Evolutionary conservation across 2,113 vertebrate species (phyloP).

Genomic region (Symphodus melops): DNA sequence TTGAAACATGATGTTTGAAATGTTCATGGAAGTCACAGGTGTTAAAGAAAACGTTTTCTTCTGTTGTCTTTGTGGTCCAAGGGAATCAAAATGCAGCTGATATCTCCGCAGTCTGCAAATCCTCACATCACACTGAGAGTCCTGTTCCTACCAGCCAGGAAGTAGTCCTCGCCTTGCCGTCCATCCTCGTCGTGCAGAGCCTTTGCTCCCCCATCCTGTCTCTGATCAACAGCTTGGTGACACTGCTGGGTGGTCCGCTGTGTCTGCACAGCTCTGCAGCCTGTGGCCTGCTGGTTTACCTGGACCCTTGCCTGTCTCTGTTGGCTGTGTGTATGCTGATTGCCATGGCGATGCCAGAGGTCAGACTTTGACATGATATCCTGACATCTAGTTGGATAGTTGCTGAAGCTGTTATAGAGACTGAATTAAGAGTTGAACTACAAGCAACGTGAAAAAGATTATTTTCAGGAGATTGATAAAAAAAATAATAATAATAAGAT

Average conservation of each 20-base stretch:
- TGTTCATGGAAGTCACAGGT: neutral
- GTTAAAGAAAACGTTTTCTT: neutral
- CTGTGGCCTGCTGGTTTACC: conserved; percentile 70
- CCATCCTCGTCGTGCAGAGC: conserved; percentile 34
- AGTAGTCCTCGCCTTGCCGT: neutral
- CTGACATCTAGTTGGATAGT: neutral
- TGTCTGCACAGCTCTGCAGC: conserved; percentile 40
- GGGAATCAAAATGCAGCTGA: conserved; percentile 19
- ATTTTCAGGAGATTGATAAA: neutral
- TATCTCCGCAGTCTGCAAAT: neutral
- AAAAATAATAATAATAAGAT: neutral
- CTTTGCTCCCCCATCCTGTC: conserved; percentile 72
- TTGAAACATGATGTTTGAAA: neutral
- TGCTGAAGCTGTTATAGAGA: neutral
- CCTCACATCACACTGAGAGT: neutral
- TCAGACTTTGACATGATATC: conserved; percentile 21
- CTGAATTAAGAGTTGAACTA: too few species aligned
- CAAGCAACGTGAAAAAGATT: too few species aligned
- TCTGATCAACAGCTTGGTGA: conserved; percentile 71
- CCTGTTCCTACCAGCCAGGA: neutral
- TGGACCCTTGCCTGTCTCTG: conserved; percentile 79
- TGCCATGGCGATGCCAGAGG: conserved; percentile 61
- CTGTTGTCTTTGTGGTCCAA: too few species aligned
- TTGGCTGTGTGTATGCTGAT: conserved; percentile 72
- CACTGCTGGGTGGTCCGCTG: conserved; percentile 54